Percentiles rank a stretch among this genome's conserved stretches.
Conservation (phyloP, 2,113 vertebrate species). For the Petrocephalus microphthalmus region DNA sequence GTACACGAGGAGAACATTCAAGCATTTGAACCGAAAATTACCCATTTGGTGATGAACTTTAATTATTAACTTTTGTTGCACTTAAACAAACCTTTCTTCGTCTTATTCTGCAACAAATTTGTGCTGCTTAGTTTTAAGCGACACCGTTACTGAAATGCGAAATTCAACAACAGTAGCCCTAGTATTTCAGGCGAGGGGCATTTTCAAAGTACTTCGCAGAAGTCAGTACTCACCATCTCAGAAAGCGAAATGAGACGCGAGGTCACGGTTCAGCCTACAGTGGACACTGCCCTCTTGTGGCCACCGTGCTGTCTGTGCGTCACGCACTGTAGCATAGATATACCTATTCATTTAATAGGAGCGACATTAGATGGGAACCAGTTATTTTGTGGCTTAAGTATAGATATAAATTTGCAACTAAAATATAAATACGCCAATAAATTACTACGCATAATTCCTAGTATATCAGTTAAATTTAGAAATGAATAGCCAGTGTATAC, state of each 20-base stretch:
- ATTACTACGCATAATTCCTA: background rate
- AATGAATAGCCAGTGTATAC: background rate
- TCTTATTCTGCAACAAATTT: background rate
- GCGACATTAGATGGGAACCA: background rate
- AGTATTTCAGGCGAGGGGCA: background rate
- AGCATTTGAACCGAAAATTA: background rate
- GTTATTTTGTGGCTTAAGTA: background rate
- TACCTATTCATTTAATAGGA: background rate
- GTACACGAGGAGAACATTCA: too few relatives aligned
- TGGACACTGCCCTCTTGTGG: constrained; percentile 15
- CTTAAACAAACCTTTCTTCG: background rate
- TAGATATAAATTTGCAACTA: background rate
- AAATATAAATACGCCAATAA: background rate
- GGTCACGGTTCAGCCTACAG: background rate
- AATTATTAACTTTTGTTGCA: background rate
- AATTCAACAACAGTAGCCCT: background rate
- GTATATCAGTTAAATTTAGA: background rate
- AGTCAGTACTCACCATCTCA: background rate
- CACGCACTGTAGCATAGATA: background rate
- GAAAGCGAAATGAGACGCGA: background rate
- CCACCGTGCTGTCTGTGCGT: background rate
- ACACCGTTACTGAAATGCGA: background rate
- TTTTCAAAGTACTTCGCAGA: background rate
- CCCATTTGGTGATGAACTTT: background rate
- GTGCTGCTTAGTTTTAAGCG: background rate